phyloP scores from a whole-genome alignment of 2,888 invertebrate genomes.

The Oegoconia quadripuncta region DNA sequence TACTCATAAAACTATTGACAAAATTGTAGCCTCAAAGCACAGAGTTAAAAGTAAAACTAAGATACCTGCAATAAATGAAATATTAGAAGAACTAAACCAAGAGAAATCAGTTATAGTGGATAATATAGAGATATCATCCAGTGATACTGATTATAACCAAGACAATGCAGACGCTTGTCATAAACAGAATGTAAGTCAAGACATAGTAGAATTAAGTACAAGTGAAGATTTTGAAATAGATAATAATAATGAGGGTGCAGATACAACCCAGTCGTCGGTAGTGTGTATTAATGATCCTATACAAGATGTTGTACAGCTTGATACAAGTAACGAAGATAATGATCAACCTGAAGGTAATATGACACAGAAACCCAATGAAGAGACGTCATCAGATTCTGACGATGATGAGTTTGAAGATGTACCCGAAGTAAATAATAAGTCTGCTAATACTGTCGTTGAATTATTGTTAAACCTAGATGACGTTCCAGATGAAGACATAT shows the following conservation, averaged over 20 bases:
- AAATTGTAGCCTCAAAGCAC: slow-evolving; percentile 62
- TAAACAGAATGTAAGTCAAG: slow-evolving; percentile 20
- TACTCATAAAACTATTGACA: slow-evolving; percentile 83
- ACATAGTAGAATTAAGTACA: slow-evolving; percentile 15
- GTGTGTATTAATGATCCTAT: slow-evolving; percentile 40
- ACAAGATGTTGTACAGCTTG: slow-evolving; percentile 45
- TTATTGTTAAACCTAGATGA: slow-evolving; percentile 57
- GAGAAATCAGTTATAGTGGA: slow-evolving; percentile 57
- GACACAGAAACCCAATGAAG: slow-evolving; percentile 16
- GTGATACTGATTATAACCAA: slow-evolving; percentile 52
- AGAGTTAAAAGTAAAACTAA: slow-evolving; percentile 37
- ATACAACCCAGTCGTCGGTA: slow-evolving; percentile 46
- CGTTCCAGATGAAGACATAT: slow-evolving; percentile 80
- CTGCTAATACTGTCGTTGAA: slow-evolving; percentile 63
- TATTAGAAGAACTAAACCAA: slow-evolving; percentile 56
- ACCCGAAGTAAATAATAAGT: slow-evolving; percentile 48
- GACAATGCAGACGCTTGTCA: slow-evolving; percentile 53
- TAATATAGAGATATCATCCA: slow-evolving; percentile 50
- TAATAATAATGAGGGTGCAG: slow-evolving; percentile 19
- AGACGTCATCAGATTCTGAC: slow-evolving; percentile 55
- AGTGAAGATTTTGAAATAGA: slow-evolving; percentile 5
- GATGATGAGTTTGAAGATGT: slow-evolving; percentile 77
- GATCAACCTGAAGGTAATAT: not conserved
- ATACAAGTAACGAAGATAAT: slow-evolving; percentile 43
- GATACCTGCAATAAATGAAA: slow-evolving; percentile 41